phyloP scores from a whole-genome alignment of 2,113 vertebrate genomes.

The Dicaeum eximium region DNA sequence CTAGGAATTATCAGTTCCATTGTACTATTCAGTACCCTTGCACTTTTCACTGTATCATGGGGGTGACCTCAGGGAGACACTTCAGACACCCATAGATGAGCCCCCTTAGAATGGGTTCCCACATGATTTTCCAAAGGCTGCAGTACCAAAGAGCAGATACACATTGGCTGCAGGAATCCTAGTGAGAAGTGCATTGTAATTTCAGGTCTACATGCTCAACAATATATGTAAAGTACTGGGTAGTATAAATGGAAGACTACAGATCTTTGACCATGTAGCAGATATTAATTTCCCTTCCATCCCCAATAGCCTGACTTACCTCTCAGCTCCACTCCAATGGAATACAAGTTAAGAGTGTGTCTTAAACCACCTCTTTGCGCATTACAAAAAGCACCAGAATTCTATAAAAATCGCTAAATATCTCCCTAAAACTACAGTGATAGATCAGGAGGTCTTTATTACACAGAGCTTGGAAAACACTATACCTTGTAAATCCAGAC shows the following conservation, averaged over 20 bases:
- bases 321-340: neutral
- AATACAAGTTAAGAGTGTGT: neutral
- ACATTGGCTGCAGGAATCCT: neutral
- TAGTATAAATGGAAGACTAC: neutral
- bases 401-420: neutral
- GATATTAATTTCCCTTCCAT: neutral
- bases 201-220: neutral
- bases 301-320: neutral
- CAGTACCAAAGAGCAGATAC: neutral
- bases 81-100: neutral
- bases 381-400: neutral
- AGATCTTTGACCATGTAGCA: neutral
- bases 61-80: neutral
- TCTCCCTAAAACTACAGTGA: neutral
- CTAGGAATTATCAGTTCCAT: neutral
- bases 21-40: neutral
- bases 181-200: neutral
- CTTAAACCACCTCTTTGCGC: neutral
- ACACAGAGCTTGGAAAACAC: neutral
- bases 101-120: neutral
- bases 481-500: neutral
- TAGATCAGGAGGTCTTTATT: neutral
- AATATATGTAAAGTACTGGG: neutral
- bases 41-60: neutral
- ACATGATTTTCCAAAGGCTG: neutral